Evolutionary conservation across 2,888 invertebrate species (phyloP).

Genomic region (Clepsis dumicolana): DNA sequence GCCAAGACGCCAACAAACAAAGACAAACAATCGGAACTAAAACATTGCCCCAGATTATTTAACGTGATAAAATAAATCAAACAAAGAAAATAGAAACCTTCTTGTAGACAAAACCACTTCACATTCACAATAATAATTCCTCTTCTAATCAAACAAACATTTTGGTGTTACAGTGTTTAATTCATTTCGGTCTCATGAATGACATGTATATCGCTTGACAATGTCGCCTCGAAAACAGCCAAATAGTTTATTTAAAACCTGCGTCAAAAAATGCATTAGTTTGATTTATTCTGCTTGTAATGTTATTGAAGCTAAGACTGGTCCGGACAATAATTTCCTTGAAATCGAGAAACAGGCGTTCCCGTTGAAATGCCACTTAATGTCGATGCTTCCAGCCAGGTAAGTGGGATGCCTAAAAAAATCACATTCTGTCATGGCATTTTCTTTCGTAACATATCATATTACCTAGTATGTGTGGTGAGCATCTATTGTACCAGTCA

Average conservation of each 20-base stretch:
- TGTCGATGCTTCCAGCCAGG: slow-evolving; percentile 78
- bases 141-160: not conserved
- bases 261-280: slow-evolving; percentile 73
- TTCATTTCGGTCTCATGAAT: slow-evolving; percentile 25
- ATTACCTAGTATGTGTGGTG: not conserved
- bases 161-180: slow-evolving; percentile 3
- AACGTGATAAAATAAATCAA: slow-evolving; percentile 4
- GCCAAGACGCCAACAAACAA: no score
- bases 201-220: slow-evolving; percentile 28
- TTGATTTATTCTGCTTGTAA: slow-evolving; percentile 79
- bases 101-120: not conserved
- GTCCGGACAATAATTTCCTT: slow-evolving; percentile 68
- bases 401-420: slow-evolving; percentile 49
- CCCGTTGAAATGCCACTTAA: slow-evolving; percentile 69
- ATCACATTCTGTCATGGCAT: not conserved
- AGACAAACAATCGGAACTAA: no score
- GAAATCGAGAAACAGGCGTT: slow-evolving; percentile 71
- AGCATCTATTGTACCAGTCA: no score
- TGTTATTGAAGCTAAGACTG: slow-evolving; percentile 70
- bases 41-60: not conserved
- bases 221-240: slow-evolving; percentile 83
- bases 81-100: slow-evolving; percentile 9
- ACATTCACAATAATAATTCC: no score
- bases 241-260: slow-evolving; percentile 71
- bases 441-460: not conserved